Percentiles rank a stretch among this genome's conserved stretches.
Evolutionary conservation across 2,888 invertebrate genomes (phyloP).

Genomic region (Anoplius nigerrimus): DNA sequence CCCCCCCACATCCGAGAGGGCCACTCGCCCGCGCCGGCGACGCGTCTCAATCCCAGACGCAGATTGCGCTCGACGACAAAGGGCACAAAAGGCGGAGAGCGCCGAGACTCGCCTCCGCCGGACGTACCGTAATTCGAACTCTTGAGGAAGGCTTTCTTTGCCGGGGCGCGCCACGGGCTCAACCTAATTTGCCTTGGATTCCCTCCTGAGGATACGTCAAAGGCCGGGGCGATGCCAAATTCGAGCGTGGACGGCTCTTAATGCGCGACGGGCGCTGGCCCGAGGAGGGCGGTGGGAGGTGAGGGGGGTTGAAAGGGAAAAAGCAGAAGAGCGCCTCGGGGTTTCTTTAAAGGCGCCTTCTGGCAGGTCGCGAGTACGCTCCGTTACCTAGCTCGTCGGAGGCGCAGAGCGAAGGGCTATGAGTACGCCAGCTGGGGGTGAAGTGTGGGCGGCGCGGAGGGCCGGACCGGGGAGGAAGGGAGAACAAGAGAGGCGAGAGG

Average conservation of each 20-base stretch:
- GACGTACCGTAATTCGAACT: too few relatives aligned
- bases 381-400: not conserved
- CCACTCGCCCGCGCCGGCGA: too few relatives aligned
- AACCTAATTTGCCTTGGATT: too few relatives aligned
- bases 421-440: not conserved
- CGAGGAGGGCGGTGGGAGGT: not conserved
- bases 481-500: not conserved
- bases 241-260: constrained; percentile 1
- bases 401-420: constrained; percentile 3
- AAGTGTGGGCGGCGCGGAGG: not conserved
- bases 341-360: constrained; percentile 1
- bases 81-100: too few relatives aligned
- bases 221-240: not conserved
- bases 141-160: too few relatives aligned
- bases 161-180: too few relatives aligned
- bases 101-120: too few relatives aligned
- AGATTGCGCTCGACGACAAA: too few relatives aligned
- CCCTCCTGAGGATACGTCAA: too few relatives aligned
- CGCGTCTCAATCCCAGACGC: too few relatives aligned
- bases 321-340: not conserved
- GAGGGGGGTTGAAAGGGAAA: not conserved
- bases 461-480: too few relatives aligned
- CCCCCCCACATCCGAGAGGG: too few relatives aligned
- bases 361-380: not conserved
- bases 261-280: not conserved